Evolutionary conservation across 2,113 vertebrate genomes (phyloP), one percentile per base, ranked within the genome.

Genomic region (Hydropotes inermis): DNA sequence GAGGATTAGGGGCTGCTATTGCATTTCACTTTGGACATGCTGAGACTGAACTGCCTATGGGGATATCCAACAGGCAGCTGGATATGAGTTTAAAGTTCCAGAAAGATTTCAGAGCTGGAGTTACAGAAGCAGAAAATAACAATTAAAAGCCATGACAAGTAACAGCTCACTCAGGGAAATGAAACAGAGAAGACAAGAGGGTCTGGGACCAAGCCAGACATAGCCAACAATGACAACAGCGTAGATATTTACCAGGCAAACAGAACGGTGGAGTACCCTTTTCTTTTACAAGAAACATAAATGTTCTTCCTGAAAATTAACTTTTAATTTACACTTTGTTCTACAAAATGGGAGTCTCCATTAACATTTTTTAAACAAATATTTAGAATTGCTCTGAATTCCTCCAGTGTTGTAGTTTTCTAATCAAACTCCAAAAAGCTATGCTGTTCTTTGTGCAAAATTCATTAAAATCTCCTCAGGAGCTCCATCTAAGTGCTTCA

Each of bases 281-380:
- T 83, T 61, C 84, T 94, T 93, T 87, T n/a, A 94, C 43, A 81
- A 64, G 87, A 90, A 64, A 25, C 6, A 28, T 60, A 79, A 50
- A 21, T 58, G 87, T 33, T 87, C n/a, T 47, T 92, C 21, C 61
- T 79, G 39, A 89, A 94, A 82, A 83, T 3, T 50, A 30, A 88
- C 50, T 92, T 96, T 94, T 88, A 89, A 92, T 96, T 84, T 89
- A 95, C 4, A 60, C 15, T 87, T 91, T 23, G 0, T 70, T 79
- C 52, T 95, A 92, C 6, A 61, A 97, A 94, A 89, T 52, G 13
- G 13, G 30, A 54, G n/a, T 10, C n/a, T 76, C 55, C 86, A 43
- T 88, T 70, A 87, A 64, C 21, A 67, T 89, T 89, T 89, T 76
- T 94, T 27, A 78, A 87, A 85, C 86, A 64, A 88, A 67, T 39